Conservation (phyloP, 2,888 invertebrate genomes). For the Drosophila prolongata region DNA sequence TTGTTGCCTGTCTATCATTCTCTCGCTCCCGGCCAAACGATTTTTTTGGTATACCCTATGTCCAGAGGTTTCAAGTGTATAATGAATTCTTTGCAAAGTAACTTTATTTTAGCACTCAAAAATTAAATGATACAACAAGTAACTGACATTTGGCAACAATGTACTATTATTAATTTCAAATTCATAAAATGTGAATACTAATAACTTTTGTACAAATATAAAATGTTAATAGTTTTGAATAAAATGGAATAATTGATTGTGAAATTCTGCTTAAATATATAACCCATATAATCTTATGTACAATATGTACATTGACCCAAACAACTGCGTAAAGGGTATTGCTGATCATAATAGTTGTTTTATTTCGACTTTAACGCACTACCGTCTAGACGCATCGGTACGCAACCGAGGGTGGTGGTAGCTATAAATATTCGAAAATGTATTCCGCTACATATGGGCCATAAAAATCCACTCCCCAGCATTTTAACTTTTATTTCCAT, state of each 20-base stretch:
- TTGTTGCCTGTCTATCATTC: constrained; percentile 60
- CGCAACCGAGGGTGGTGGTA: constrained; percentile 22
- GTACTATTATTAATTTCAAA: too few species aligned
- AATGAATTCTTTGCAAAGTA: not conserved
- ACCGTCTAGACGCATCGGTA: constrained; percentile 22
- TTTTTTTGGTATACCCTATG: constrained; percentile 17
- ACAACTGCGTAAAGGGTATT: not conserved
- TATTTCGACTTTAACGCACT: constrained; percentile 14
- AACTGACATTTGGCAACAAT: too few species aligned
- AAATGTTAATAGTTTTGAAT: too few species aligned
- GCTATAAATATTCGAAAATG: constrained; percentile 63
- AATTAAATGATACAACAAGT: not conserved
- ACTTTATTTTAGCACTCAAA: not conserved
- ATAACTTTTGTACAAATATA: too few species aligned
- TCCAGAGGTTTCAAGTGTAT: not conserved
- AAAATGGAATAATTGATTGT: too few species aligned
- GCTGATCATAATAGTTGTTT: not conserved
- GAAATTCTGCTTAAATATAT: too few species aligned
- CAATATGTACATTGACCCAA: too few species aligned
- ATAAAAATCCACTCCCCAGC: constrained; percentile 43
- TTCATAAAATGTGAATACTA: too few species aligned
- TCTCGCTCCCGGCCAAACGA: constrained; percentile 35
- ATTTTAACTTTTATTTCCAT: constrained; percentile 17
- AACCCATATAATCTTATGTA: too few species aligned
- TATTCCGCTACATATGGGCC: constrained; percentile 55